phyloP scores from a whole-genome alignment of 1,140 invertebrate species.

The Lucilia sericata region DNA sequence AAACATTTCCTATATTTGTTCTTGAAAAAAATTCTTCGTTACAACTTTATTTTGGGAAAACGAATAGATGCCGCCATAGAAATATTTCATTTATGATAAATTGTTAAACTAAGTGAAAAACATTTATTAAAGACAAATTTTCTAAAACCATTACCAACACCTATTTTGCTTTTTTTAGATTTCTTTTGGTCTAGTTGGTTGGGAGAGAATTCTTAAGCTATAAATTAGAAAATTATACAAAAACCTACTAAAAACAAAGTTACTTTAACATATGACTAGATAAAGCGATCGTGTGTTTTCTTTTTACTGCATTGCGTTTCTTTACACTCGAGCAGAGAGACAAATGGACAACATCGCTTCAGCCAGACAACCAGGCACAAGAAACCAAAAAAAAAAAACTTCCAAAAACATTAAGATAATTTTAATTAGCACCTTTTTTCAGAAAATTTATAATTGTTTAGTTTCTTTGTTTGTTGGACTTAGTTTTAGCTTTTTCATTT shows the following conservation, averaged over 20 bases:
- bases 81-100: neutral
- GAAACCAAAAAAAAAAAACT: neutral
- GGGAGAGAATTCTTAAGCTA: neutral
- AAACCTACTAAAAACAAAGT: neutral
- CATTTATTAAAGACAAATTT: slow-evolving; percentile 33
- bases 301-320: neutral
- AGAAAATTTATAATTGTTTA: slow-evolving; percentile 13
- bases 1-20: neutral
- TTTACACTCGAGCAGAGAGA: neutral
- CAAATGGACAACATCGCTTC: neutral
- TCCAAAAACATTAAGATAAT: slow-evolving; percentile 26
- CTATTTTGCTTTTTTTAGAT: neutral
- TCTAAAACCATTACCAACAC: slow-evolving; percentile 28
- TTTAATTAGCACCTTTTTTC: slow-evolving; percentile 35
- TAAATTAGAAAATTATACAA: slow-evolving; percentile 36
- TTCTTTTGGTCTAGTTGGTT: neutral
- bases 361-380: neutral
- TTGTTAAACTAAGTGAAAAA: neutral
- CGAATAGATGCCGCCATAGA: neutral
- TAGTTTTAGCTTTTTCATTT: neutral
- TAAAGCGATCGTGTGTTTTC: too few relatives aligned
- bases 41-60: neutral
- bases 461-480: neutral
- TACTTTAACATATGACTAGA: neutral
- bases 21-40: neutral